These are phyloP conservation scores for Hirtodrosophila cameraria DNA, from an alignment of 2,888 invertebrate species.

Conservation along the genomic window DNA sequence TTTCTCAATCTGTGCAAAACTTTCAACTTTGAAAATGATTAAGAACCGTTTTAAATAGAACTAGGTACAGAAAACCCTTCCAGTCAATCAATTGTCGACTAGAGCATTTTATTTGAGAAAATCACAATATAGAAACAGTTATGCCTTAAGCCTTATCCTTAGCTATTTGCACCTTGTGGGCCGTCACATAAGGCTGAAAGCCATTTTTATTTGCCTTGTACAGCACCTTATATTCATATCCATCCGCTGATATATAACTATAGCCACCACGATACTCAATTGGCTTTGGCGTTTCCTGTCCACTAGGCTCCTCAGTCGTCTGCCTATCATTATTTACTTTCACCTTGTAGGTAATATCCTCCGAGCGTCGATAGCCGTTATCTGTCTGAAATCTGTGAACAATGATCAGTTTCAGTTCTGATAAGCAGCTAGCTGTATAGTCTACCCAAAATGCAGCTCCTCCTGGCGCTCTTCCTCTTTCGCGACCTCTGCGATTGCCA, in stretches of 20 bases:
- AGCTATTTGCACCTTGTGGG: conserved; percentile 70
- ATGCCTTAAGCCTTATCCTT: conserved; percentile 22
- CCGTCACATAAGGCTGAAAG: conserved; percentile 84
- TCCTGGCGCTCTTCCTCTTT: conserved; percentile 41
- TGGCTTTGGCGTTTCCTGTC: conserved; percentile 41
- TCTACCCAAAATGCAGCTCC: conserved; percentile 75
- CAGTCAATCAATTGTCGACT: neutral
- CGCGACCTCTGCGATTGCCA: conserved; percentile 23
- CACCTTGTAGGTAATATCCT: conserved; percentile 73
- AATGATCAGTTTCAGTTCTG: neutral
- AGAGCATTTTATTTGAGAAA: conserved; percentile 11
- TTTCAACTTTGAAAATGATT: too few species aligned
- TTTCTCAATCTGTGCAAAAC: too few species aligned
- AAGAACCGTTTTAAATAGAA: too few species aligned
- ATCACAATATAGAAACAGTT: conserved; percentile 31
- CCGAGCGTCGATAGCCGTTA: conserved; percentile 80
- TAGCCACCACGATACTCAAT: conserved; percentile 83
- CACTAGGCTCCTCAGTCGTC: conserved; percentile 23
- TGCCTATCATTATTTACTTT: conserved; percentile 23
- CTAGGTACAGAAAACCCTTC: too few species aligned
- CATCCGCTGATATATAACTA: conserved; percentile 85
- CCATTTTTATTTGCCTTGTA: conserved; percentile 87
- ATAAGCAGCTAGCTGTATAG: neutral
- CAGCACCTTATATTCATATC: conserved; percentile 85
- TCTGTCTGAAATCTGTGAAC: conserved; percentile 78